A percentile compares a stretch with the other conserved stretches of the same genome.
Evolutionary conservation across 2,797 vertebrate genomes (phyloP).

Genomic region (Coracias cyanogaster): DNA sequence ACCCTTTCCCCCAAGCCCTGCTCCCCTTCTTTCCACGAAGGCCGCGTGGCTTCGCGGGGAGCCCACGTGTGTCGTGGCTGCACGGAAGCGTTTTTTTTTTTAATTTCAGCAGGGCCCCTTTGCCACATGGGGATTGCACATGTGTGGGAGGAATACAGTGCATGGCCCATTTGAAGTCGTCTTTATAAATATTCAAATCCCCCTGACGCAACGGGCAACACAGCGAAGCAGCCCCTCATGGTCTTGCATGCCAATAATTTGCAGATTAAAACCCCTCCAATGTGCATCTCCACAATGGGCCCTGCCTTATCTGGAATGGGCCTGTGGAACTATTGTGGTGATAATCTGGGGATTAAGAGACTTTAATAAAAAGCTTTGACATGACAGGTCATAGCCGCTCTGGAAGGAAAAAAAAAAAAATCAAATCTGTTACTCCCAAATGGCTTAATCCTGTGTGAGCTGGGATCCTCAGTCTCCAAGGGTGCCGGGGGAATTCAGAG

Average conservation of each 20-base stretch:
- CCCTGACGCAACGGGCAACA: neutral
- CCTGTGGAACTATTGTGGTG: constrained; percentile 61
- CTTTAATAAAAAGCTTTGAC: constrained; percentile 70
- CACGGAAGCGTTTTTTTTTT: neutral
- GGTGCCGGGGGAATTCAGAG: neutral
- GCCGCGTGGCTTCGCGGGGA: neutral
- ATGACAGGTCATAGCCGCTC: constrained; percentile 41
- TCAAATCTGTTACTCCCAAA: constrained; percentile 42
- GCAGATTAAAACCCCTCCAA: constrained; percentile 55
- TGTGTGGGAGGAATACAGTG: constrained; percentile 8
- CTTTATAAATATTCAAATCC: constrained; percentile 67
- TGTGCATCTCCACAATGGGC: constrained; percentile 45
- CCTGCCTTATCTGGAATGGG: constrained; percentile 53
- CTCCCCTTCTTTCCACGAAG: neutral
- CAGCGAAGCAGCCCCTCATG: constrained; percentile 44
- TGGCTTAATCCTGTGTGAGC: constrained; percentile 35
- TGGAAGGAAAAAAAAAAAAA: neutral
- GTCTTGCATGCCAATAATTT: constrained; percentile 58
- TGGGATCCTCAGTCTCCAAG: neutral
- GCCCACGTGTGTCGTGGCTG: neutral
- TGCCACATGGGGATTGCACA: neutral
- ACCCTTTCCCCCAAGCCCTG: neutral
- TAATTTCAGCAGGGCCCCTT: neutral
- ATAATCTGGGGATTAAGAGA: constrained; percentile 72
- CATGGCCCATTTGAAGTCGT: constrained; percentile 45